These are phyloP conservation scores for Hemicrepidius hirtus DNA, from an alignment of 2,888 invertebrate species.

Conservation along the genomic window DNA sequence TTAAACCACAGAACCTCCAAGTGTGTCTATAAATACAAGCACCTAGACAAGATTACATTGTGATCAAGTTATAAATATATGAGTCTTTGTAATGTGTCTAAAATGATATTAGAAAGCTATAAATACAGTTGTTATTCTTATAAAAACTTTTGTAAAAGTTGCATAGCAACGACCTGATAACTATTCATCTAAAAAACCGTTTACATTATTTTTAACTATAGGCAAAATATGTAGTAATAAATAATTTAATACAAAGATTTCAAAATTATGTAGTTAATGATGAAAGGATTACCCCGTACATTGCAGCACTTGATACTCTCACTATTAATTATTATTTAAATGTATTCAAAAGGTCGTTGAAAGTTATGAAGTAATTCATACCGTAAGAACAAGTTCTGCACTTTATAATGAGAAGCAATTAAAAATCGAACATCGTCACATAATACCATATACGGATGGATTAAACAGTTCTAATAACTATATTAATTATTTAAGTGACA, in stretches of 20 bases:
- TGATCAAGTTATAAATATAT: background rate
- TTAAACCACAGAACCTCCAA: constrained; percentile 4
- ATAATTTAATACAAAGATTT: background rate
- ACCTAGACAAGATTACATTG: background rate
- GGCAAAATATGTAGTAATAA: no score
- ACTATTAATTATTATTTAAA: constrained; percentile 24
- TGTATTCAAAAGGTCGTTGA: constrained; percentile 23
- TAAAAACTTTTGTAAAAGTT: no score
- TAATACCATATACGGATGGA: background rate
- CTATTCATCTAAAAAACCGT: no score
- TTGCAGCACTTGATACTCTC: constrained; percentile 15
- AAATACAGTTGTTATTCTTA: no score
- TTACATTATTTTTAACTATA: no score
- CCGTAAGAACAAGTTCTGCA: constrained; percentile 14
- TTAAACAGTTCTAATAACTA: background rate
- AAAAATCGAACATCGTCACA: constrained; percentile 8
- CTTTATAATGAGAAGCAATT: background rate
- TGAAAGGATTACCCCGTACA: constrained; percentile 15
- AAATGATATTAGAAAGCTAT: no score
- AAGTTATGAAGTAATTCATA: constrained; percentile 22
- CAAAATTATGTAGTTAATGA: constrained; percentile 19
- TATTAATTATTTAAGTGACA: background rate
- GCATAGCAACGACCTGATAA: no score
- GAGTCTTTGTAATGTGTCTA: background rate
- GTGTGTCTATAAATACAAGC: constrained; percentile 10